Base-by-base conservation (phyloP, 2,888 invertebrate species). In the Sesamia inferens region DNA sequence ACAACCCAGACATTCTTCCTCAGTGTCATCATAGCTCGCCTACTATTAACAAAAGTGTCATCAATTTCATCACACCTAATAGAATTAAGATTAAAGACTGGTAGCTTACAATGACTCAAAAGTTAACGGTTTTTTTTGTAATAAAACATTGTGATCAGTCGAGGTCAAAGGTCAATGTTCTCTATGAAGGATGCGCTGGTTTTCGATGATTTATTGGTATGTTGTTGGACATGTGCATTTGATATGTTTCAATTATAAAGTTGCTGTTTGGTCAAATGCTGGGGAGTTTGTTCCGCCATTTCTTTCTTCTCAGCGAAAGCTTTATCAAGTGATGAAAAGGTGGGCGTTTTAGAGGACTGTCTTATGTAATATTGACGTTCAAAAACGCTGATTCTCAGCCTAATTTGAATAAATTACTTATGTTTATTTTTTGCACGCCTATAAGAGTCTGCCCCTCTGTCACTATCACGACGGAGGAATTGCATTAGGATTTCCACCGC, bases 91-190 rank as follows among this genome's bases (percentile, higher is more conserved):
- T 68, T 76, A 24, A 83, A 80, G 59, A 69, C 84, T 83, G 63
- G 85, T 83, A 85, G 85, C 79, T 61, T 51, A 54, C 47, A 57
- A 76, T 74, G 74, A 77, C 74, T 76, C 66, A 77, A 79, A 79
- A 61, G 19, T 62, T 82, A 85, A 81, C 83, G 77, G 83, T 70
- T 31, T 67, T 83, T 44, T 64, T 69, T 75, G 11, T 51, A 62
- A 74, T 73, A 72, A 71, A 72, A 78, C 70, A 76, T 81, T 78
- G 61, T 64, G 72, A 68, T 68, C 22, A 19, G 71, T 70, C 31
- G 74, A 85, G 83, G 77, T 77, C 70, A 66, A 7, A 74, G 44
- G 76, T 85, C 79, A 85, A 65, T 39, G 76, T 16, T 58, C 85
- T 57, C 58, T 70, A 11, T 62, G 55, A 73, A 84, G 76, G 74